Base-by-base conservation (phyloP, 2,888 invertebrate genomes). In the Acronicta aceris region DNA sequence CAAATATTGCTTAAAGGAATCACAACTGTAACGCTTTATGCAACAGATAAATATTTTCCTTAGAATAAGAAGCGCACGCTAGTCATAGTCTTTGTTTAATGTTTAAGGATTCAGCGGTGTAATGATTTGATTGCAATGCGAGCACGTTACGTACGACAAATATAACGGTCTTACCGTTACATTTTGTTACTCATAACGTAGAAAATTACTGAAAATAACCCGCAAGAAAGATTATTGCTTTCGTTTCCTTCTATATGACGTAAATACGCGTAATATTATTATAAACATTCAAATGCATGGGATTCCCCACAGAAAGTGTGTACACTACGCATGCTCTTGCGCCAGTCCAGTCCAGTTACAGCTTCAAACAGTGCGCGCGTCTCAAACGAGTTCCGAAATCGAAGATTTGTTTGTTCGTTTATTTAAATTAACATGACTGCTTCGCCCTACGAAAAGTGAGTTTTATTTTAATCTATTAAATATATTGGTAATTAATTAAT, bases 361-460 rank as follows among this genome's bases (percentile, higher is more conserved):
- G 17, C 30, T 30, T 5, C 5, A 15, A 25, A 16, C 21, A 21
- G 59, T 41, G 59, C 30, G 47, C 59, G n/a, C 15, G 41, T 42
- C 25, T 17, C 27, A 6, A 17, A 12, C 10, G 27, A 13, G n/a
- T 38, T 53, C 6, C 16, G 12, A 13, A 25, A 17, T 15, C 7
- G 27, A 43, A 27, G 12, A 15, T 41, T 7, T 30, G 16, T 0
- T 30, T 30, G 5, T 45, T 16, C n/a, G 6, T n/a, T 47, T 47
- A 41, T 7, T 36, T 3, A 13, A 21, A 15, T 30, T 5, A 47
- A 42, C 7, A 70, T 70, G 68, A 47, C 47, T 8, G 38, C 42
- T 30, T 57, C 46, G n/a, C 50, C 62, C 5, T 73, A 55, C 47
- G 77, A 76, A 49, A 73, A 73, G 74, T 74, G 49, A 74, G 74